phyloP scores from a whole-genome alignment of 1,140 invertebrate genomes.

The Micrasema longulum region DNA sequence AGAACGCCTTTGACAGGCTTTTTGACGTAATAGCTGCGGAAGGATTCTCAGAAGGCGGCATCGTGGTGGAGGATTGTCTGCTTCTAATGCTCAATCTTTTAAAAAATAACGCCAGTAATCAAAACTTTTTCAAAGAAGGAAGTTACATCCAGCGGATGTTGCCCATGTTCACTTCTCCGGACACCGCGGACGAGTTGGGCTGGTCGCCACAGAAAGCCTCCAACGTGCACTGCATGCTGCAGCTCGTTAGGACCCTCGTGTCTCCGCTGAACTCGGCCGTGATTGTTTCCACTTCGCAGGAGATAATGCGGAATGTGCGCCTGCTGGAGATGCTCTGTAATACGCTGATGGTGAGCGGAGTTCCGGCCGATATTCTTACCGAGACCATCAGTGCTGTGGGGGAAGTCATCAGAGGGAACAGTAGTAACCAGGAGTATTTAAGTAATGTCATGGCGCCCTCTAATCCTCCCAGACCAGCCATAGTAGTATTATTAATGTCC shows the following conservation, averaged over 20 bases:
- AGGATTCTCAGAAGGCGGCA: constrained; percentile 94
- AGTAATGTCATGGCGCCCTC: constrained; percentile 92
- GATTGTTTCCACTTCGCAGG: constrained; percentile 85
- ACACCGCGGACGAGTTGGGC: constrained; percentile 77
- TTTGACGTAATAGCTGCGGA: constrained; percentile 95
- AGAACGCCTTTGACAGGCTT: constrained; percentile 97
- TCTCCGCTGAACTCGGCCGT: constrained; percentile 87
- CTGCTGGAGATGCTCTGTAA: constrained; percentile 86
- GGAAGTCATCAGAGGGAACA: constrained; percentile 93
- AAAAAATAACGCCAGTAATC: constrained; percentile 96
- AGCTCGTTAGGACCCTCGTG: constrained; percentile 90
- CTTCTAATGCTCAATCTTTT: constrained; percentile 94
- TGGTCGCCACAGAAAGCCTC: constrained; percentile 97
- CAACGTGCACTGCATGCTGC: constrained; percentile 92
- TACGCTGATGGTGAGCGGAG: constrained; percentile 95
- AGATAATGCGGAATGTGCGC: constrained; percentile 86
- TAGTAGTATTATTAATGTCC: constrained; percentile 95
- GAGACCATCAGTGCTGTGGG: constrained; percentile 96
- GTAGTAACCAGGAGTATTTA: constrained; percentile 93
- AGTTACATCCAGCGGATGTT: constrained; percentile 91
- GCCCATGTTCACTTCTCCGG: constrained; percentile 86
- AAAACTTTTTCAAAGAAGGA: constrained; percentile 98
- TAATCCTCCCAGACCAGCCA: constrained; percentile 89
- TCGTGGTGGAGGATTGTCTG: constrained; percentile 98
- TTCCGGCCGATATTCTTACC: constrained; percentile 94